These are phyloP conservation scores for Cartodere bifasciata DNA, from an alignment of 2,888 invertebrate genomes.

Conservation along the genomic window DNA sequence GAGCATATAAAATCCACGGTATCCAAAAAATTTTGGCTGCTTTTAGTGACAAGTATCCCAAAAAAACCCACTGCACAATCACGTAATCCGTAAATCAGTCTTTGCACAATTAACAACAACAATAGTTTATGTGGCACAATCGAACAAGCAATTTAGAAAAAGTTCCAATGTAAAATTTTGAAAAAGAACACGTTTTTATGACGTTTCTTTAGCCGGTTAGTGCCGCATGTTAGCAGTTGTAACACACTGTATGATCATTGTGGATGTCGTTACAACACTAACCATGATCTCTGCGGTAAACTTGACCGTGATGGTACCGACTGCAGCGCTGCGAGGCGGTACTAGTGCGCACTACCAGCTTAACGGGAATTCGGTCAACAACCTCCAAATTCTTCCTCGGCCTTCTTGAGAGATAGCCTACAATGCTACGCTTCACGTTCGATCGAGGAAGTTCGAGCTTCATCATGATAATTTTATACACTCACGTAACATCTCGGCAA, in stretches of 20 bases:
- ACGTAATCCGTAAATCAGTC: too few relatives aligned
- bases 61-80: too few relatives aligned
- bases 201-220: conserved; percentile 15
- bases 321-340: conserved; percentile 27
- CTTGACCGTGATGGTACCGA: conserved; percentile 33
- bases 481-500: too few relatives aligned
- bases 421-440: neutral
- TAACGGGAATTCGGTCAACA: conserved; percentile 32
- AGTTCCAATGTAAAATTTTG: too few relatives aligned
- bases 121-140: too few relatives aligned
- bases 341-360: too few relatives aligned
- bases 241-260: too few relatives aligned
- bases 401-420: conserved; percentile 7
- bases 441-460: neutral
- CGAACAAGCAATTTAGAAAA: too few relatives aligned
- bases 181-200: too few relatives aligned
- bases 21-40: conserved; percentile 28
- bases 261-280: conserved; percentile 32
- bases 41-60: conserved; percentile 12
- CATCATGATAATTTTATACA: too few relatives aligned
- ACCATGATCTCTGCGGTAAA: conserved; percentile 30
- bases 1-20: conserved; percentile 27
- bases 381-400: conserved; percentile 31
- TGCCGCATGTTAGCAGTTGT: conserved; percentile 19
- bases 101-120: too few relatives aligned